Base-by-base conservation (phyloP, 2,113 vertebrate species). In the Prietella phreatophila region DNA sequence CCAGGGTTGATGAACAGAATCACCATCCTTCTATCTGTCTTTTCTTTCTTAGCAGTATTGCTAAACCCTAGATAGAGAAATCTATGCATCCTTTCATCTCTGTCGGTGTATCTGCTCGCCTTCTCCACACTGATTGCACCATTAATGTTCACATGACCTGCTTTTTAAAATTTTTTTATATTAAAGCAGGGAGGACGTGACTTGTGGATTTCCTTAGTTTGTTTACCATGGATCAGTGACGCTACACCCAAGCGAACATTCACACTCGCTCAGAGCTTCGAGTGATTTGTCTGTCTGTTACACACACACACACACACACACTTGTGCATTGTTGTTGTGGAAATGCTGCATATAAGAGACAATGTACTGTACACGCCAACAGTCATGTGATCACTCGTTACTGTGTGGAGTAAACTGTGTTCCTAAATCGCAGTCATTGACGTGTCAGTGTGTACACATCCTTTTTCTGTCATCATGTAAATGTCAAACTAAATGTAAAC, bases 191-290 rank as follows among this genome's bases (percentile, higher is more conserved):
- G 91, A 85, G 93, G 92, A 89, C 93, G 92, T 87, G 79, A 91
- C 92, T 56, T 92, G 92, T 85, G 94, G 95, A 95, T 93, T 92
- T 90, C 93, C 94, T 88, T 91, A 94, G 90, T 94, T 92, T 94
- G 89, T 95, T 95, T 95, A 83, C 91, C 93, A 90, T 61, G 91
- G 93, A 91, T 89, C 93, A 93, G 83, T 93, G 93, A 93, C 92
- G 92, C 92, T 90, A 82, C 92, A 86, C 90, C 93, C 83, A 85
- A 63, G 82, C 81, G 89, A 93, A 91, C 93, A 91, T 92, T 93
- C 94, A 93, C 91, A 73, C 89, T 90, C 27, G 78, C 53, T 80
- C 86, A 86, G 87, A 85, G 71, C 79, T 81, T 36, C 50, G 15
- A 90, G 69, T 36, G 60, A 88, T 88, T 36, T 85, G 76, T 78